These are phyloP conservation scores for Aricia artaxerxes DNA, from an alignment of 2,888 invertebrate species.

Conservation along the genomic window DNA sequence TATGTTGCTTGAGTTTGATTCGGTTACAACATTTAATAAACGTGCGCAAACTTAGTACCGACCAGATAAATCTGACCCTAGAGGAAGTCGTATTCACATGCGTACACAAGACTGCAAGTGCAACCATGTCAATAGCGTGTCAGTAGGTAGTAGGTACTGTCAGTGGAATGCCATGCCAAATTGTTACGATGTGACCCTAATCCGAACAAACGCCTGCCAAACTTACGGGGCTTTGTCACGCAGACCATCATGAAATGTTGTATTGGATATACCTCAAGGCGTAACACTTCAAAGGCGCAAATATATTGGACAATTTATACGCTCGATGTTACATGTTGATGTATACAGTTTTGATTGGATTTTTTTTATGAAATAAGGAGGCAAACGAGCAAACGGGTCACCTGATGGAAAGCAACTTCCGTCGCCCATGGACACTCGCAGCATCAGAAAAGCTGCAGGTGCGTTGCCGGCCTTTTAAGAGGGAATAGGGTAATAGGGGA, in stretches of 20 bases:
- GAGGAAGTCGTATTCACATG: not conserved
- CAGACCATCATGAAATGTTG: not conserved
- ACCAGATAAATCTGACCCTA: not conserved
- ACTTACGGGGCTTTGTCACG: not conserved
- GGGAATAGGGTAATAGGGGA: too few species aligned
- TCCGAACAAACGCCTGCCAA: constrained; percentile 17
- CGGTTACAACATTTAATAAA: too few species aligned
- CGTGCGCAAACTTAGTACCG: not conserved
- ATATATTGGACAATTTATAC: not conserved
- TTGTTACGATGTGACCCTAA: constrained; percentile 12
- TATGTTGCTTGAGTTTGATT: too few species aligned
- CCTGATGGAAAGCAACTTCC: too few species aligned
- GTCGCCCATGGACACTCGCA: too few species aligned
- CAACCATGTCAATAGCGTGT: not conserved
- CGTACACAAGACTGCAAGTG: not conserved
- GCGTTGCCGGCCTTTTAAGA: too few species aligned
- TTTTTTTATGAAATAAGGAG: not conserved
- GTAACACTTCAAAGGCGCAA: not conserved
- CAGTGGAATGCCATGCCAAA: constrained; percentile 10
- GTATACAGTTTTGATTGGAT: not conserved
- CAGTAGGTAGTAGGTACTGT: not conserved
- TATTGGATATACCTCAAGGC: not conserved
- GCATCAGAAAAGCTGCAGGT: too few species aligned
- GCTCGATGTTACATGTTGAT: not conserved
- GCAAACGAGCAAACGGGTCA: too few species aligned